These are phyloP conservation scores for Plagodis pulveraria DNA, from an alignment of 2,888 invertebrate species.

Conservation along the genomic window DNA sequence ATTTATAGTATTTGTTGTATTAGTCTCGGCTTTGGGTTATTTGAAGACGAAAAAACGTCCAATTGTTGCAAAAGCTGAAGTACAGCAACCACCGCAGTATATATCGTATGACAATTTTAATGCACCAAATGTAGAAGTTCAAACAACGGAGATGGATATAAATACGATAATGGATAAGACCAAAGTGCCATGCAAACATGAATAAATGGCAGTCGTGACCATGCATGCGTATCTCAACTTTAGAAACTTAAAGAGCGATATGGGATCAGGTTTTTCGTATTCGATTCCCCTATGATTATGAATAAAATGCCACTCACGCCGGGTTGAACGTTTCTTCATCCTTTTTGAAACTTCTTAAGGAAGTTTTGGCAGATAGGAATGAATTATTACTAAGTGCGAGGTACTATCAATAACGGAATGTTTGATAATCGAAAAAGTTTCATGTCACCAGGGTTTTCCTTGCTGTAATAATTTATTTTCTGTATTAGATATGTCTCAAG, in stretches of 20 bases:
- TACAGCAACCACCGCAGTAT: slow-evolving; percentile 90
- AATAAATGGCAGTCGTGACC: slow-evolving; percentile 47
- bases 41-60: slow-evolving; percentile 94
- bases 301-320: slow-evolving; percentile 61
- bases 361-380: slow-evolving; percentile 65
- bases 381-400: slow-evolving; percentile 66
- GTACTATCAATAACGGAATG: slow-evolving; percentile 71
- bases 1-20: slow-evolving; percentile 92
- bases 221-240: slow-evolving; percentile 39
- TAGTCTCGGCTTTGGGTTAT: slow-evolving; percentile 93
- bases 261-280: slow-evolving; percentile 52
- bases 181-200: slow-evolving; percentile 62
- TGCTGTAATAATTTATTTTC: slow-evolving; percentile 38
- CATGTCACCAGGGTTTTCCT: slow-evolving; percentile 50
- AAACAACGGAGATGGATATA: slow-evolving; percentile 76
- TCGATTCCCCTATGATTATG: slow-evolving; percentile 57
- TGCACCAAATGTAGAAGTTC: slow-evolving; percentile 67
- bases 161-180: slow-evolving; percentile 76
- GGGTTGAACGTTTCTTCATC: slow-evolving; percentile 60
- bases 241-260: slow-evolving; percentile 45
- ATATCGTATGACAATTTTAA: slow-evolving; percentile 88
- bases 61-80: slow-evolving; percentile 89
- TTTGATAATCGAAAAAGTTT: slow-evolving; percentile 74
- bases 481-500: slow-evolving; percentile 11
- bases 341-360: slow-evolving; percentile 59